Conservation (phyloP, 2,888 invertebrate genomes). For the Megastigmus dorsalis region DNA sequence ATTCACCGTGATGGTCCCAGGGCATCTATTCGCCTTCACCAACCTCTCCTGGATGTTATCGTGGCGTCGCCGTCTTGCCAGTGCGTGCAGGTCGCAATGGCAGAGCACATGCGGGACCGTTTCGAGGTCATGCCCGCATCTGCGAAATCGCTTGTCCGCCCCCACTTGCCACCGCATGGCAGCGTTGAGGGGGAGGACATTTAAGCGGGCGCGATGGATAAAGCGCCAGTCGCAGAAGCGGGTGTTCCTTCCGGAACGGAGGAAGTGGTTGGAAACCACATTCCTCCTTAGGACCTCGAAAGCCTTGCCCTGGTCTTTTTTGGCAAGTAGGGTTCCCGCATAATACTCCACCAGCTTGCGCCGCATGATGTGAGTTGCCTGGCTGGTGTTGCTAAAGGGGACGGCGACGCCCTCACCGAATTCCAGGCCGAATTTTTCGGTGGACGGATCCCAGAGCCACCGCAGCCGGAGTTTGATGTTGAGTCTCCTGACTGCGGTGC, state of each 20-base stretch:
- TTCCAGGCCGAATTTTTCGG: too few species aligned
- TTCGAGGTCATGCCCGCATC: conserved; percentile 61
- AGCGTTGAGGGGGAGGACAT: conserved; percentile 51
- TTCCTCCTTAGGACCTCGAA: conserved; percentile 49
- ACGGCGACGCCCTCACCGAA: too few species aligned
- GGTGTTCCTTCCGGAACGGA: conserved; percentile 41
- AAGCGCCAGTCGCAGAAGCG: conserved; percentile 70
- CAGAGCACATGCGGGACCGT: conserved; percentile 68
- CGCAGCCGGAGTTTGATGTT: too few species aligned
- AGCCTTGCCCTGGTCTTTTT: conserved; percentile 66
- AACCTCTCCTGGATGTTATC: conserved; percentile 59
- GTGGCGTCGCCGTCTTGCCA: conserved; percentile 59
- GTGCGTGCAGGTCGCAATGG: conserved; percentile 65
- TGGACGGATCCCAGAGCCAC: too few species aligned
- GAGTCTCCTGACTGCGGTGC: too few species aligned
- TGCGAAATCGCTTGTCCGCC: conserved; percentile 61
- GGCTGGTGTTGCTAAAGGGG: too few species aligned
- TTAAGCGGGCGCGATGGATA: conserved; percentile 64
- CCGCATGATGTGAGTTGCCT: too few species aligned
- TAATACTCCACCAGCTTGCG: too few species aligned
- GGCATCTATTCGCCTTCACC: conserved; percentile 49
- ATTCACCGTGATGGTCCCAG: conserved; percentile 52
- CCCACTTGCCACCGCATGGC: conserved; percentile 44
- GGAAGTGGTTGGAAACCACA: conserved; percentile 63
- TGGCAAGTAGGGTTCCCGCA: too few species aligned